A percentile compares a stretch with the other conserved stretches of the same genome.
phyloP scores from a whole-genome alignment of 2,113 vertebrate species.

The Sus scrofa region T2T-Sscrofa CM000815.6:134825501-134826000 shows the following conservation, averaged over 20 bases:
- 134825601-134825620: background rate
- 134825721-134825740: background rate
- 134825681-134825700: slow-evolving; percentile 1
- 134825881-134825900: background rate
- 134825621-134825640: background rate
- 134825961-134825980: background rate
- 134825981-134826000: background rate
- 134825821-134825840: background rate
- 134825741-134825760: background rate
- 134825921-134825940: background rate
- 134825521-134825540: background rate
- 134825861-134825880: background rate
- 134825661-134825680: background rate
- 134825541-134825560: background rate
- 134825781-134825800: background rate
- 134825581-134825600: background rate
- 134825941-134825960: background rate
- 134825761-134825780: background rate
- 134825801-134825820: background rate
- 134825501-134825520: background rate
- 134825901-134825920: background rate
- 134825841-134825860: background rate
- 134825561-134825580: background rate
- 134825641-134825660: background rate
- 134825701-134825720: background rate